Base-by-base conservation (phyloP, 2,888 invertebrate species). In the Encarsia formosa region DNA sequence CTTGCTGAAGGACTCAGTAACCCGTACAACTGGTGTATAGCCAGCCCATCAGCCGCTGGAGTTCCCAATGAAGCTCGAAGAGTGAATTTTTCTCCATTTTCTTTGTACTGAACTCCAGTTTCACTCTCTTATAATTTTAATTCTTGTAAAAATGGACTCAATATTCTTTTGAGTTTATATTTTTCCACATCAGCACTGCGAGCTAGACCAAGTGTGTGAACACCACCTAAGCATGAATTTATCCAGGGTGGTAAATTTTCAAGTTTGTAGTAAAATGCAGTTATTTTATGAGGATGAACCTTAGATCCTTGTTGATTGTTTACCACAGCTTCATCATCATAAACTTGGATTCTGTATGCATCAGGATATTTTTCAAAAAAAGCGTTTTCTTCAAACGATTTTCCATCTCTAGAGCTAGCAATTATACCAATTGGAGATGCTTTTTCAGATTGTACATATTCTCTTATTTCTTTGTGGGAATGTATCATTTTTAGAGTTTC, bases 291-390 rank as follows among this genome's bases (percentile, higher is more conserved):
- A n/a, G 38, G 19, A 18, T 45, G 31, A 8, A 44, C 45, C 37
- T 59, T 60, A 5, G 52, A 32, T 8, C 57, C 53, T 2, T 58
- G 35, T 13, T 57, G 56, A 35, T 61, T 60, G 8, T 57, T 56
- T 13, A 61, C 50, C 15, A 60, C 49, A 29, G 60, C 32, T 19
- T 55, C 54, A 43, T 62, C 61, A 40, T 59, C 58, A 19, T 59
- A 62, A 4, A 58, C 38, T 15, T 52, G 37, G 15, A 58, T 50
- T 34, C 46, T 34, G 15, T 40, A 11, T 5, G 49, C 49, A 32
- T 42, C 16, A 5, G 11, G 9, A 26, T 42, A 38, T 43, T 16
- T 19, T 9, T 29, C 5, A 8, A 43, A 43, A 29, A 38, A 49
- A 6, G 2, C 0, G 11, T 49, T 6, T 11, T 3, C 15, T 19